Evolutionary conservation across 2,113 vertebrate species (phyloP), one percentile per base, ranked within the genome.

Genomic region (Phalacrocorax pelagicus): DNA sequence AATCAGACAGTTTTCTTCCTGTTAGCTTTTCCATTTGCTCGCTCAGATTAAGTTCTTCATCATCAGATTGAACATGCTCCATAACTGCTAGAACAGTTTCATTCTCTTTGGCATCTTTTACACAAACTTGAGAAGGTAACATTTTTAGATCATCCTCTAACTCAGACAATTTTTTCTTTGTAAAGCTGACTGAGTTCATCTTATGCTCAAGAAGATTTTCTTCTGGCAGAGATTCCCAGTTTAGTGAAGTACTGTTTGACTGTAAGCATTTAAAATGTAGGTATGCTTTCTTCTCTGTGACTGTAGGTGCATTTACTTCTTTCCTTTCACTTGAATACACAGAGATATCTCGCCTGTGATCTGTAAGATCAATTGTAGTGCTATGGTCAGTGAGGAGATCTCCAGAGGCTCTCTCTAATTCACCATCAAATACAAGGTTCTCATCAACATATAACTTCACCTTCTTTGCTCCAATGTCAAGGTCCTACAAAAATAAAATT

Each of bases 381-480:
- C 96, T 98, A 74, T 96, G 98, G 92, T 98, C 98, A 74, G 98
- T 95, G 0, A 98, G 97, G 63, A 98, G 97, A 93, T 98, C 98
- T 22, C 98, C 99, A 24, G 98, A 98, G 71, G 99, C 99, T 97
- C 98, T 99, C 89, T 98, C 97, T 94, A 99, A 97, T 71, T 98
- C 95, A 3, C 99, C 99, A 67, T 99, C 98, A 92, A 99, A 99
- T 72, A 99, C 97, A 84, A 99, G 96, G 6, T 96, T 98, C 97
- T 98, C 98, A 97, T 99, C 98, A 58, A 99, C 95, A 47, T 99
- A 99, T 32, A 99, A 79, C 96, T 98, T 99, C 94, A 99, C 97
- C 11, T 98, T 97, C 77, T 98, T 99, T 34, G 98, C 99, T 65
- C 99, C 99, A 15, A 99, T 57, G 59, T 99, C 98, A 66, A 99